These are phyloP conservation scores for Noctuana brunneofusca DNA, from an alignment of 2,888 invertebrate genomes.

Conservation along the genomic window DNA sequence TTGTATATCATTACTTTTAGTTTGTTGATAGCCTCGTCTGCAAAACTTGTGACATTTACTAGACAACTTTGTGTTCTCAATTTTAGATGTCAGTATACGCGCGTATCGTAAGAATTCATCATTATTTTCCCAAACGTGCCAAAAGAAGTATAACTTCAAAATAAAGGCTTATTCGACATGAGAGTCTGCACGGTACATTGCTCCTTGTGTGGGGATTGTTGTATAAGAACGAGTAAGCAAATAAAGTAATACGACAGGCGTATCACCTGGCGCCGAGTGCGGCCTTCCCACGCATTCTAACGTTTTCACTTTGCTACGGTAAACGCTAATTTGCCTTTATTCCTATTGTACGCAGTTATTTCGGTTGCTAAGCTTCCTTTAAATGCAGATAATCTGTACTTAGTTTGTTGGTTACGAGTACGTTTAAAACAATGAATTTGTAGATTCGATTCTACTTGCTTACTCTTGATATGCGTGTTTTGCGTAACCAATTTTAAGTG, in stretches of 20 bases:
- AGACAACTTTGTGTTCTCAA: too few relatives aligned
- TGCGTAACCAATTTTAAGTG: constrained; percentile 24
- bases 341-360: constrained; percentile 60
- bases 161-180: constrained; percentile 66
- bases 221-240: constrained; percentile 56
- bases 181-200: constrained; percentile 55
- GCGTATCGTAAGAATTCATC: too few relatives aligned
- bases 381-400: constrained; percentile 38
- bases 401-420: constrained; percentile 28
- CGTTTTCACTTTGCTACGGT: constrained; percentile 47
- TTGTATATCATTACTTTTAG: too few relatives aligned
- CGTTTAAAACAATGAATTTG: constrained; percentile 32
- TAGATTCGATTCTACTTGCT: constrained; percentile 18
- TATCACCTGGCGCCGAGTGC: constrained; percentile 61
- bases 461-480: constrained; percentile 27
- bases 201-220: constrained; percentile 53
- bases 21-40: too few relatives aligned
- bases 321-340: constrained; percentile 73
- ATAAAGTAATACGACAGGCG: constrained; percentile 57
- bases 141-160: too few relatives aligned
- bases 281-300: constrained; percentile 65
- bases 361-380: constrained; percentile 56
- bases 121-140: too few relatives aligned
- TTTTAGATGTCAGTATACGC: too few relatives aligned
- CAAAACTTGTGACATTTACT: too few relatives aligned